These are phyloP conservation scores for Hyperoplus immaculatus DNA, from an alignment of 2,797 vertebrate genomes.

Conservation along the genomic window DNA sequence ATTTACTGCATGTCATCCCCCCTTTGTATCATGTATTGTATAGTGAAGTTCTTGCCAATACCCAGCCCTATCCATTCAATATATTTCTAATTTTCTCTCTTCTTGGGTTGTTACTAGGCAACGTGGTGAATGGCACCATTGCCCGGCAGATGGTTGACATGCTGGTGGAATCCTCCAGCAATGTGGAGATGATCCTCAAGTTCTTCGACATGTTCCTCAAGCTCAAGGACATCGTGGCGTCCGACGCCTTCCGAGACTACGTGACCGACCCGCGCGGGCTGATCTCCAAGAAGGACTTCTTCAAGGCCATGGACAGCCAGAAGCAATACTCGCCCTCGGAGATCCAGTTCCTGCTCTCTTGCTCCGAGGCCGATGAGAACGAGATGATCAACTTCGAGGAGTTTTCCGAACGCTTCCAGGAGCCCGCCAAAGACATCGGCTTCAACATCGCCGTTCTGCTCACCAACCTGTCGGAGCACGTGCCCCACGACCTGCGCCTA, in stretches of 20 bases:
- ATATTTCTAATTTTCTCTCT: not conserved
- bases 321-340: slow-evolving; percentile 93
- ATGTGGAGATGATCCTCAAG: slow-evolving; percentile 99
- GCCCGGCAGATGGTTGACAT: slow-evolving; percentile 99
- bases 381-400: slow-evolving; percentile 98
- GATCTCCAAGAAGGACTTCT: slow-evolving; percentile 99
- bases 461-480: slow-evolving; percentile 96
- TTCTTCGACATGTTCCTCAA: slow-evolving; percentile 99
- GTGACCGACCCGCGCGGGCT: slow-evolving; percentile 94
- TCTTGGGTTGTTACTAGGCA: slow-evolving; percentile 82
- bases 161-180: slow-evolving; percentile 98
- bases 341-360: slow-evolving; percentile 97
- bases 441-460: slow-evolving; percentile 97
- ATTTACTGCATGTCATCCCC: too few species aligned
- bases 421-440: slow-evolving; percentile 96
- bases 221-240: slow-evolving; percentile 95
- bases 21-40: too few species aligned
- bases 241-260: slow-evolving; percentile 95
- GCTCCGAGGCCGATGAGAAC: slow-evolving; percentile 96
- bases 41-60: too few species aligned
- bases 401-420: slow-evolving; percentile 95
- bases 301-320: slow-evolving; percentile 98
- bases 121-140: slow-evolving; percentile 96
- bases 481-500: slow-evolving; percentile 93
- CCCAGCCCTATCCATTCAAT: not conserved